Conservation (phyloP, 2,113 vertebrate species). For the Ornithorhynchus anatinus region DNA sequence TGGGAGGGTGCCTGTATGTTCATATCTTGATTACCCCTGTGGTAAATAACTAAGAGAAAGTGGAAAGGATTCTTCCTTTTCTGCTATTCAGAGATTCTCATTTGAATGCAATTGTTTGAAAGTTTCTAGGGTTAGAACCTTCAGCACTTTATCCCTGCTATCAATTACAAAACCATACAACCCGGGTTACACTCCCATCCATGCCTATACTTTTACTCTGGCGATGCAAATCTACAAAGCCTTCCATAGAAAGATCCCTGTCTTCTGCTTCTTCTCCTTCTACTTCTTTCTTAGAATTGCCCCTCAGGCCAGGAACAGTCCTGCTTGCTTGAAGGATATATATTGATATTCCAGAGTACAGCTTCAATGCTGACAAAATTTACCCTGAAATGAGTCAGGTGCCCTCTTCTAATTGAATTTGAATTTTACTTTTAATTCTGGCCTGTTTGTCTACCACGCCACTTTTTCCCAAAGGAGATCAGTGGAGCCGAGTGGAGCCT, state of each 20-base stretch:
- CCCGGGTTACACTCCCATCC: too few species aligned
- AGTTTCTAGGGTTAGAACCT: constrained; percentile 3
- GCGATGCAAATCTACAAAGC: too few species aligned
- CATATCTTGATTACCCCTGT: not conserved
- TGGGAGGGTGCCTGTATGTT: not conserved
- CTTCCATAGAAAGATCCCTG: too few species aligned
- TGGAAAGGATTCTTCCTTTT: constrained; percentile 19
- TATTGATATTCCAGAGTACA: not conserved
- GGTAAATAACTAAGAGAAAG: constrained; percentile 6
- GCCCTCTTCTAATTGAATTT: not conserved
- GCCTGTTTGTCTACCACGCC: too few species aligned
- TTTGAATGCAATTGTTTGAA: not conserved
- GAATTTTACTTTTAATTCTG: not conserved
- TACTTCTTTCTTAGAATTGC: too few species aligned
- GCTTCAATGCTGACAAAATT: not conserved
- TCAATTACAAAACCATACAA: too few species aligned
- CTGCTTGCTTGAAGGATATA: not conserved
- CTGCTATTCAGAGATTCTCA: constrained; percentile 16
- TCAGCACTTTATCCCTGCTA: not conserved
- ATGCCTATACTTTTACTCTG: not conserved
- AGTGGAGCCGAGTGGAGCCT: too few species aligned
- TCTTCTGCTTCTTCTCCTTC: too few species aligned
- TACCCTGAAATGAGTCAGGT: not conserved
- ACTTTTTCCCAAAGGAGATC: too few species aligned
- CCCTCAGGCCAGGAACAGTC: too few species aligned